phyloP scores from a whole-genome alignment of 2,113 vertebrate genomes.

The Cercocebus atys region DNA sequence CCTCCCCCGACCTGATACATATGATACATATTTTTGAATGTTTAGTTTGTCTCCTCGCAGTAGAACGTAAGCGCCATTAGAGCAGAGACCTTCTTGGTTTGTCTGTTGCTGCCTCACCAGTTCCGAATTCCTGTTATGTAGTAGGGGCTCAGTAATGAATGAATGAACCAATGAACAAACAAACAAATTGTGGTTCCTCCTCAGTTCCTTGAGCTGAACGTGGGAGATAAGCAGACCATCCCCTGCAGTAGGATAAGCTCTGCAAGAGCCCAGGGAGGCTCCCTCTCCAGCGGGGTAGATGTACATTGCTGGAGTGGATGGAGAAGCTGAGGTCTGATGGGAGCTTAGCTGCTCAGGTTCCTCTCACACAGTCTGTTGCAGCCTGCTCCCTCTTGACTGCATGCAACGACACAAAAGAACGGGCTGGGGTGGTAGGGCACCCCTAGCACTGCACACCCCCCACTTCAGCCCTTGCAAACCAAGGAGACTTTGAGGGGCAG shows the following conservation, averaged over 20 bases:
- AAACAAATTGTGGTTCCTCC: background rate
- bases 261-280: background rate
- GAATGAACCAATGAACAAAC: background rate
- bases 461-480: background rate
- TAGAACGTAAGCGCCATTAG: background rate
- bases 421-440: background rate
- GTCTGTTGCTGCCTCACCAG: background rate
- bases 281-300: background rate
- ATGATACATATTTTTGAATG: background rate
- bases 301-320: background rate
- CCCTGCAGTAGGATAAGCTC: background rate
- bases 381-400: background rate
- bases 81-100: background rate
- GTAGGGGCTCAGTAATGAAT: background rate
- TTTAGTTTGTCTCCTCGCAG: background rate
- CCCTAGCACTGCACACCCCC: background rate
- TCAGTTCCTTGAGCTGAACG: background rate
- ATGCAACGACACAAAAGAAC: background rate
- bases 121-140: background rate
- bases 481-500: background rate
- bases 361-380: too few relatives aligned
- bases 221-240: background rate
- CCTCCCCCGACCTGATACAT: background rate
- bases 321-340: background rate
- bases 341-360: background rate